Percentiles rank a stretch among this genome's conserved stretches.
Conservation (phyloP, 2,113 vertebrate species). For the Colius striatus region DNA sequence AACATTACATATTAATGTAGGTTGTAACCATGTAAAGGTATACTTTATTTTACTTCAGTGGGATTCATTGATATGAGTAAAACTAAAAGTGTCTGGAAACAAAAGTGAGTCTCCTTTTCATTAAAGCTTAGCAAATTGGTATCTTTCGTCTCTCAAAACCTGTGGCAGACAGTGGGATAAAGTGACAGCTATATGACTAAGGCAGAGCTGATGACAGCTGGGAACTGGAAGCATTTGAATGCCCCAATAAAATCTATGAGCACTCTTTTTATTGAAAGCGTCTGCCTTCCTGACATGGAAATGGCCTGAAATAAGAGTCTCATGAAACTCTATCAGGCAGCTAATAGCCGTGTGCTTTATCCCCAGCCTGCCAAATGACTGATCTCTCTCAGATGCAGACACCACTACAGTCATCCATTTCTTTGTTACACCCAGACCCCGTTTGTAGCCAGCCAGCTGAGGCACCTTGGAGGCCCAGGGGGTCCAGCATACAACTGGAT, state of each 20-base stretch:
- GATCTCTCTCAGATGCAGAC: neutral
- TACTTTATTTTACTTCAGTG: neutral
- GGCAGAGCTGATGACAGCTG: constrained; percentile 40
- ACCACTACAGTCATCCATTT: neutral
- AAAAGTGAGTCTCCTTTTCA: constrained; percentile 9
- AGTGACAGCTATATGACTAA: constrained; percentile 5
- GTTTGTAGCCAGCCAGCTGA: neutral
- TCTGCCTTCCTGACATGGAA: constrained; percentile 37
- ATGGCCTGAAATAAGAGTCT: constrained; percentile 43
- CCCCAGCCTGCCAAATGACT: neutral
- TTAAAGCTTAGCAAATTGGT: neutral
- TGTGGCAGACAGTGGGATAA: neutral
- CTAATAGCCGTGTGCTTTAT: constrained; percentile 20
- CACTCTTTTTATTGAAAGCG: constrained; percentile 26
- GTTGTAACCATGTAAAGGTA: neutral
- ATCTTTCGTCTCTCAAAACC: constrained; percentile 18
- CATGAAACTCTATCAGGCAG: constrained; percentile 13
- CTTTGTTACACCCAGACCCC: constrained; percentile 4
- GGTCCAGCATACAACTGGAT: neutral
- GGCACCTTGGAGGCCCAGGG: neutral
- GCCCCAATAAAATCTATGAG: constrained; percentile 49
- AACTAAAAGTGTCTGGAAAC: constrained; percentile 2
- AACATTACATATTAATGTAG: neutral
- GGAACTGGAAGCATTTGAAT: constrained; percentile 45
- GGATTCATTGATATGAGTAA: neutral